Conservation (phyloP, 2,888 invertebrate species). For the Drosophila hamatofila region DNA sequence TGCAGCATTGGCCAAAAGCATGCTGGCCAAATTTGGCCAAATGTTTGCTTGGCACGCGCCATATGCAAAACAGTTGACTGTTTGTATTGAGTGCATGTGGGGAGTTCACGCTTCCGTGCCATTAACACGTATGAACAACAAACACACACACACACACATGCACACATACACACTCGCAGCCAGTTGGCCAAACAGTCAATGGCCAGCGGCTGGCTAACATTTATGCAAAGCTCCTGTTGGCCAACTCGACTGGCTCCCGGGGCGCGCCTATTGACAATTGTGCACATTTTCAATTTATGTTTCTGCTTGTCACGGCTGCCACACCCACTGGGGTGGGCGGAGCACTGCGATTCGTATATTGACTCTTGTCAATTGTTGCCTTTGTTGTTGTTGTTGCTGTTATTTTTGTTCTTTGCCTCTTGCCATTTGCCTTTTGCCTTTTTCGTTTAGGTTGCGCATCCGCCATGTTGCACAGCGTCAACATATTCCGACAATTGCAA, state of each 20-base stretch:
- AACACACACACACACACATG: not conserved
- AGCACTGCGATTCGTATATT: constrained; percentile 57
- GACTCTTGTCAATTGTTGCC: constrained; percentile 54
- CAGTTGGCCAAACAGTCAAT: constrained; percentile 36
- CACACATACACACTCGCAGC: not conserved
- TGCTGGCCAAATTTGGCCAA: constrained; percentile 73
- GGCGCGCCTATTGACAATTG: constrained; percentile 28
- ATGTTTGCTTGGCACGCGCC: constrained; percentile 79
- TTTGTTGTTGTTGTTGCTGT: constrained; percentile 23
- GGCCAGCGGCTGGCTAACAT: constrained; percentile 58
- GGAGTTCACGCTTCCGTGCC: constrained; percentile 78
- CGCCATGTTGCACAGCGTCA: constrained; percentile 65
- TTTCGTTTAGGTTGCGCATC: constrained; percentile 63
- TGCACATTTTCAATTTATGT: constrained; percentile 69
- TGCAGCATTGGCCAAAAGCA: constrained; percentile 59
- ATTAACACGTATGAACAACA: constrained; percentile 70
- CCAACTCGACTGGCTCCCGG: constrained; percentile 16
- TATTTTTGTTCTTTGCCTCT: constrained; percentile 32
- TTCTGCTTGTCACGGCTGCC: constrained; percentile 65
- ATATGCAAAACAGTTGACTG: constrained; percentile 68
- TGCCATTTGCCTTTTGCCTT: constrained; percentile 30
- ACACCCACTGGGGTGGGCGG: constrained; percentile 47
- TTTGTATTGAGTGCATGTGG: constrained; percentile 38
- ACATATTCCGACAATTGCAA: constrained; percentile 55
- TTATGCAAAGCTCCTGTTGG: constrained; percentile 75